A percentile compares a stretch with the other conserved stretches of the same genome.
phyloP scores from a whole-genome alignment of 2,888 invertebrate species.

The Ochlodes sylvanus region DNA sequence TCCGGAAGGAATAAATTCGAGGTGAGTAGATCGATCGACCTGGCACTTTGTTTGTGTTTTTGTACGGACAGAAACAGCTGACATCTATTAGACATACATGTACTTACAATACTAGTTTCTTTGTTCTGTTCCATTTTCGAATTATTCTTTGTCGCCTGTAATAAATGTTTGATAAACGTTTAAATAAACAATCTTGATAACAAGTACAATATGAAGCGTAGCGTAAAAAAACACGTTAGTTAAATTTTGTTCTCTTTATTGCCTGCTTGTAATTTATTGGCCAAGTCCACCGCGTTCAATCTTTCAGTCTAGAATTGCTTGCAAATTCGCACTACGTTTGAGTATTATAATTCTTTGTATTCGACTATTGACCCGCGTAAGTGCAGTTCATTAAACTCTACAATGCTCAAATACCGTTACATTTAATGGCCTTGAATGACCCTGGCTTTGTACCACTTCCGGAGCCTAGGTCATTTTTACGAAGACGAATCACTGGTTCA shows the following conservation, averaged over 20 bases:
- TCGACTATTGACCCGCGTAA: conserved; percentile 44
- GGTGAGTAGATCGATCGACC: conserved; percentile 73
- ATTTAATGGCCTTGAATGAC: conserved; percentile 47
- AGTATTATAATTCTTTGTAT: conserved; percentile 25
- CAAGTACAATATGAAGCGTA: neutral
- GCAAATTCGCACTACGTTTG: conserved; percentile 11
- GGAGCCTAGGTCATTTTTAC: conserved; percentile 15
- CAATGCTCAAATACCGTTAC: conserved; percentile 46
- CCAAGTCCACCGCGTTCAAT: neutral
- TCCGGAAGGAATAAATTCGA: conserved; percentile 88
- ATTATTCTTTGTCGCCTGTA: neutral
- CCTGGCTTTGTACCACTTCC: conserved; percentile 33
- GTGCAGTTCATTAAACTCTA: conserved; percentile 47
- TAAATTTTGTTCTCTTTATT: conserved; percentile 35
- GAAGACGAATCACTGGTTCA: conserved; percentile 9
- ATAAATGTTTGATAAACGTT: neutral
- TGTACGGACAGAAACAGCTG: conserved; percentile 86
- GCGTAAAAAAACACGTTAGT: conserved; percentile 33
- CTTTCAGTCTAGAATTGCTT: neutral
- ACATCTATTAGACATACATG: conserved; percentile 62
- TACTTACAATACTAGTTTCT: conserved; percentile 56
- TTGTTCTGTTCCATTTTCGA: conserved; percentile 57
- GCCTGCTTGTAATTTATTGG: conserved; percentile 7
- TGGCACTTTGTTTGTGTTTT: conserved; percentile 73
- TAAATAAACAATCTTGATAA: neutral